These are phyloP conservation scores for Danio rerio DNA, from an alignment of 2,113 vertebrate genomes.

Conservation along the genomic window DNA sequence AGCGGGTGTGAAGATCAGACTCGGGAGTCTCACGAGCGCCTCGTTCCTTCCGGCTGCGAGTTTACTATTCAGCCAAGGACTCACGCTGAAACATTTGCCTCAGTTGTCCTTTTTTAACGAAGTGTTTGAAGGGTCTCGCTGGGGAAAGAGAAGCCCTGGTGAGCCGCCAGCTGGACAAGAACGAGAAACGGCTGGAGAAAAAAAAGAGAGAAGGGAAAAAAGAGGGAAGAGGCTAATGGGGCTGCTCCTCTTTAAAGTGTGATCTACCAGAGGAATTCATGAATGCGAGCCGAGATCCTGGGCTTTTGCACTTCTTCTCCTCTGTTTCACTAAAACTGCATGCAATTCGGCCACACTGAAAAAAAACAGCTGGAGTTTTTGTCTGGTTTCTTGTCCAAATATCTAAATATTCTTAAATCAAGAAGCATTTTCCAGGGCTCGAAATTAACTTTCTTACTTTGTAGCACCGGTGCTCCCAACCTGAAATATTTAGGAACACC, in stretches of 20 bases:
- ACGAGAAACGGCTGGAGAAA: slow-evolving; percentile 23
- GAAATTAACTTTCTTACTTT: too few relatives aligned
- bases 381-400: too few relatives aligned
- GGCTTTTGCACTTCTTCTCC: slow-evolving; percentile 28
- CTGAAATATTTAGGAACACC: too few relatives aligned
- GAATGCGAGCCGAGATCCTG: slow-evolving; percentile 52
- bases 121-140: slow-evolving; percentile 63
- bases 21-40: background rate
- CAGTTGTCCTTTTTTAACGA: slow-evolving; percentile 63
- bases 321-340: slow-evolving; percentile 23
- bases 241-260: slow-evolving; percentile 73
- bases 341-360: background rate
- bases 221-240: slow-evolving; percentile 60
- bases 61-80: slow-evolving; percentile 73
- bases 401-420: too few relatives aligned
- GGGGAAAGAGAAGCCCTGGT: slow-evolving; percentile 66
- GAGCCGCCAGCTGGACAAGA: slow-evolving; percentile 69
- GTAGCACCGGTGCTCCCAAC: too few relatives aligned
- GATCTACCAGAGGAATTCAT: slow-evolving; percentile 70
- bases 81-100: slow-evolving; percentile 63
- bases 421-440: too few relatives aligned
- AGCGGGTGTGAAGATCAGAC: background rate
- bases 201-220: slow-evolving; percentile 24
- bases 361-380: too few relatives aligned
- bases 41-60: slow-evolving; percentile 62